Conservation (phyloP, 2,797 vertebrate genomes). For the Xenentodon cancila region DNA sequence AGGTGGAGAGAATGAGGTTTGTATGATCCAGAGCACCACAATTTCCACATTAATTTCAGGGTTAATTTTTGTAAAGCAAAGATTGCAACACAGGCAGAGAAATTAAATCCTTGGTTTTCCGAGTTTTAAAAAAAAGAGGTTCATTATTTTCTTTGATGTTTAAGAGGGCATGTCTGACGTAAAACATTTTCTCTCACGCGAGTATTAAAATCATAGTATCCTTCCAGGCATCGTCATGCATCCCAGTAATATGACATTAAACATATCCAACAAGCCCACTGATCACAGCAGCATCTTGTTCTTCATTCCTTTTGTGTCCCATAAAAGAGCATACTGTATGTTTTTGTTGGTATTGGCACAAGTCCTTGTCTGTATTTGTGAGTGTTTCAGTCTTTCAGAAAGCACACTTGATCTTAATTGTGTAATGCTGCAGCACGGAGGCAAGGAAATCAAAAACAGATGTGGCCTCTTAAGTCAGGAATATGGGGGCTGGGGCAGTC, state of each 20-base stretch:
- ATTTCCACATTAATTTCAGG: not conserved
- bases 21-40: not conserved
- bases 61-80: not conserved
- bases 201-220: conserved; percentile 36
- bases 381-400: conserved; percentile 66
- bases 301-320: conserved; percentile 65
- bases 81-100: conserved; percentile 4
- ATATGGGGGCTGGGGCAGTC: conserved; percentile 39
- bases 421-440: conserved; percentile 75
- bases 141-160: conserved; percentile 17
- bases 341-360: conserved; percentile 70
- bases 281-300: conserved; percentile 66
- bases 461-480: conserved; percentile 76
- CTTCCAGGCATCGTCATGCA: conserved; percentile 11
- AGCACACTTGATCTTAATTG: conserved; percentile 74
- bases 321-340: conserved; percentile 54
- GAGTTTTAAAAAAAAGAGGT: not conserved
- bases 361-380: conserved; percentile 61
- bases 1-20: too few species aligned
- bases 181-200: conserved; percentile 25
- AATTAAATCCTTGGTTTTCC: not conserved
- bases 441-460: conserved; percentile 87
- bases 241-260: conserved; percentile 52
- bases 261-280: conserved; percentile 43
- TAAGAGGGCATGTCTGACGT: not conserved